phyloP scores from a whole-genome alignment of 2,888 invertebrate genomes.

The Scaptomyza flava region DNA sequence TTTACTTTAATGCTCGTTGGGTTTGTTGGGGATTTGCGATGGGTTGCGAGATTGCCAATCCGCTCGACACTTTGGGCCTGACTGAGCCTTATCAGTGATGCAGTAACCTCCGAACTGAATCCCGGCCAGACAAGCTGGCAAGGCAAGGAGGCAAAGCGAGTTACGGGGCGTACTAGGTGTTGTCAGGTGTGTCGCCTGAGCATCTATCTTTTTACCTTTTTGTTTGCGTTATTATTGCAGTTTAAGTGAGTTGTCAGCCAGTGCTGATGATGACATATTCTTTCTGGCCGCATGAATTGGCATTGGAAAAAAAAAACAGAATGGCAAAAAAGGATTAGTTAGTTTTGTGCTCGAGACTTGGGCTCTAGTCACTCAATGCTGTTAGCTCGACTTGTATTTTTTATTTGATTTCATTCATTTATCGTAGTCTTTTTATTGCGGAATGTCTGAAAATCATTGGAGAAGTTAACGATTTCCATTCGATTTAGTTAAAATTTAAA shows the following conservation, averaged over 20 bases:
- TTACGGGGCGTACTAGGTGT: too few relatives aligned
- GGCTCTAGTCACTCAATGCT: constrained; percentile 62
- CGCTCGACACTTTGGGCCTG: constrained; percentile 50
- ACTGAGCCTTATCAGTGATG: constrained; percentile 66
- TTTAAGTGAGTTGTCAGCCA: constrained; percentile 78
- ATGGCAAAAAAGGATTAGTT: constrained; percentile 76
- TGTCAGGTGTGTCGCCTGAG: constrained; percentile 68
- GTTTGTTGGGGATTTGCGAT: constrained; percentile 66
- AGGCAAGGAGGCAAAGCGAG: too few relatives aligned
- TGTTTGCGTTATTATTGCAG: constrained; percentile 72
- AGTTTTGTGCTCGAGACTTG: constrained; percentile 50
- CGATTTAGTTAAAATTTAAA: too few relatives aligned
- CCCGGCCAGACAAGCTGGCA: neutral
- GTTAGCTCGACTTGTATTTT: too few relatives aligned
- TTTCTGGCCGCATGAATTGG: constrained; percentile 68
- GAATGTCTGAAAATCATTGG: too few relatives aligned
- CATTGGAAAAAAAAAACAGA: constrained; percentile 50
- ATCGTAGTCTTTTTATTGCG: too few relatives aligned
- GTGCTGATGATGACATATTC: constrained; percentile 77
- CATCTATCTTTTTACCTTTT: constrained; percentile 48
- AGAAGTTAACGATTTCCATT: too few relatives aligned
- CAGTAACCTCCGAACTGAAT: constrained; percentile 30
- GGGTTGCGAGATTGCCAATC: constrained; percentile 65
- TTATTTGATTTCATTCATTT: too few relatives aligned
- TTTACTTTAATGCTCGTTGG: constrained; percentile 78